Base-by-base conservation (phyloP, 1,140 invertebrate genomes). In the Dendroctonus ponderosae region DNA sequence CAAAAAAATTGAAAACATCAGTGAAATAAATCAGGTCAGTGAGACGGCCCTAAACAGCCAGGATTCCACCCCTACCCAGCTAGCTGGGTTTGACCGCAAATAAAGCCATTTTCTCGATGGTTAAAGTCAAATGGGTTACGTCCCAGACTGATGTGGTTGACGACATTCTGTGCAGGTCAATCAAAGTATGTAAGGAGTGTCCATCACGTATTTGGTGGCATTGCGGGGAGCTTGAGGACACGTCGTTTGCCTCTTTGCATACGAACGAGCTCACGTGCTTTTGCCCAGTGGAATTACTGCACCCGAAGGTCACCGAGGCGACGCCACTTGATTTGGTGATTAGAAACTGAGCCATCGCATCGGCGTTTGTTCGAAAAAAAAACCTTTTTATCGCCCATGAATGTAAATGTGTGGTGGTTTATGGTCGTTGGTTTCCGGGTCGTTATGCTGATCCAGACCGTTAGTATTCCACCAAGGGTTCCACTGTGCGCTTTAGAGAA, bases 151-250 rank as follows among this genome's bases (percentile, higher is more conserved):
- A 26, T 26, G 26, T 26, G 26, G 26, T 26, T 26, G 26, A 26
- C 37, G 49, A 69, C 61, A 71, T 73, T 71, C 70, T 62, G 65
- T 67, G 65, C 70, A 73, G 72, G 70, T 73, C 64, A 72, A 72
- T 72, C 71, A 60, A 72, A 74, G 65, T 58, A 71, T 72, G 72
- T 62, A 75, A 74, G 75, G 75, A 75, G 75, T 77, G 75, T 77
- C 75, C 73, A 76, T 77, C 75, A 77, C 75, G 75, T 77, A 77
- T 77, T 73, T 73, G 74, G 75, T 77, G 75, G 75, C 75, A 77
- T 77, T 75, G 74, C 69, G 75, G 74, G 71, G 70, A 76, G 72
- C 74, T 72, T 70, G 71, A 72, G 75, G 71, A 71, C 72, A 75
- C 69, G 65, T 62, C 62, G 67, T 41, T 60, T 68, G 49, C 69